Evolutionary conservation across 2,888 invertebrate species (phyloP).

Genomic region (Phalangium opilio): DNA sequence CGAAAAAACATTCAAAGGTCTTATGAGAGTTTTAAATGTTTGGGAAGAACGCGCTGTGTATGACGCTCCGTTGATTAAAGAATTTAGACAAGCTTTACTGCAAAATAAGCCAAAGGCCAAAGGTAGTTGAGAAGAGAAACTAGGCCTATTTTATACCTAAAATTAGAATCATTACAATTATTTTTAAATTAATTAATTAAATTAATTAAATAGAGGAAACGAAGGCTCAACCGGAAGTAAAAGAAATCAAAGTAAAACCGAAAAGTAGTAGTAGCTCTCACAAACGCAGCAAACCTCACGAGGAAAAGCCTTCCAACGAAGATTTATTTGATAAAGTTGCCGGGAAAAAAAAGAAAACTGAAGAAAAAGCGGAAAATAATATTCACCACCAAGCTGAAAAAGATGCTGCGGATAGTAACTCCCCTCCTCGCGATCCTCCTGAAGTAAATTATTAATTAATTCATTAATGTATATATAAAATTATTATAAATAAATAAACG

Average conservation of each 20-base stretch:
- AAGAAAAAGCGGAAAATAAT: too few relatives aligned
- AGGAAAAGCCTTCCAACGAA: too few relatives aligned
- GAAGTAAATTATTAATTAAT: constrained; percentile 16
- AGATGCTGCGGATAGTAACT: constrained; percentile 10
- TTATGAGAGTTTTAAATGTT: constrained; percentile 34
- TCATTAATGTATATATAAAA: background rate
- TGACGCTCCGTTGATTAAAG: constrained; percentile 58
- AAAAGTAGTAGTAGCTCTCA: constrained; percentile 13
- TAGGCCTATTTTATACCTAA: too few relatives aligned
- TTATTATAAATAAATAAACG: background rate
- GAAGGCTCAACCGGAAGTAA: background rate
- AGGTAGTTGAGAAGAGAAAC: background rate
- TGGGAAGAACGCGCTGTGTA: constrained; percentile 39
- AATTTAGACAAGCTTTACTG: constrained; percentile 37
- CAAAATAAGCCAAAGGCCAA: background rate
- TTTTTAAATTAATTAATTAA: background rate
- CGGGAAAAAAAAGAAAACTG: too few relatives aligned
- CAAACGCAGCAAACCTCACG: constrained; percentile 24
- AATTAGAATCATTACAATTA: too few relatives aligned
- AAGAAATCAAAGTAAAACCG: constrained; percentile 1
- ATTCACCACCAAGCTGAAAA: background rate
- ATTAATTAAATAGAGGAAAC: background rate
- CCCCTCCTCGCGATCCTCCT: constrained; percentile 22
- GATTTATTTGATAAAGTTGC: too few relatives aligned
- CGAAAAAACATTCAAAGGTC: constrained; percentile 27